Evolutionary conservation across 2,113 vertebrate species (phyloP).

Genomic region (Galemys pyrenaicus): DNA sequence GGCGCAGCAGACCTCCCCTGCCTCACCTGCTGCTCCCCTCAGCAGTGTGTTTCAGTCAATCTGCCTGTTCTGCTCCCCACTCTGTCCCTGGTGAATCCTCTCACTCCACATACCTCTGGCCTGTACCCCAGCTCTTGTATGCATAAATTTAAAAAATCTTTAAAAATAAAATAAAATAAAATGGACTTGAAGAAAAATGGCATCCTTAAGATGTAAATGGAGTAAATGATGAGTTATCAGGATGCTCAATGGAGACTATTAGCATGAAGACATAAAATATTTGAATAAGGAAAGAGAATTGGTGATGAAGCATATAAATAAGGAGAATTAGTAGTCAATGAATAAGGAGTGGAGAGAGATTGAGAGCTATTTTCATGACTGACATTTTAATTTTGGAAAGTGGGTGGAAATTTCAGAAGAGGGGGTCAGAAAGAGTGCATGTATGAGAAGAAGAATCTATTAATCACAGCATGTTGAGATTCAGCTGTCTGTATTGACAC

Average conservation of each 20-base stretch:
- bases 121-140: too few species aligned
- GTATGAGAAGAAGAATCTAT: neutral
- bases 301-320: neutral
- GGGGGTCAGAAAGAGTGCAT: neutral
- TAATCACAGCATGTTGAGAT: neutral
- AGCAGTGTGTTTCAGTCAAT: too few species aligned
- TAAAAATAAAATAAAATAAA: too few species aligned
- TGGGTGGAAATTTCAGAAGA: neutral
- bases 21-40: too few species aligned
- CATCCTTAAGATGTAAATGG: neutral
- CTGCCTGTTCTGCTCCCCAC: too few species aligned
- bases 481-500: neutral
- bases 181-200: neutral
- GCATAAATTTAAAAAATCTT: too few species aligned
- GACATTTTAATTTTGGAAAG: neutral
- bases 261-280: neutral
- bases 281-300: neutral
- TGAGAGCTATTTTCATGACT: neutral
- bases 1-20: too few species aligned
- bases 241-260: neutral
- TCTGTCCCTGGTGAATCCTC: too few species aligned
- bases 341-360: neutral
- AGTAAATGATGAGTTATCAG: neutral
- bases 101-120: too few species aligned
- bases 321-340: neutral